These are phyloP conservation scores for Phortica okadai DNA, from an alignment of 2,888 invertebrate species.

Conservation along the genomic window DNA sequence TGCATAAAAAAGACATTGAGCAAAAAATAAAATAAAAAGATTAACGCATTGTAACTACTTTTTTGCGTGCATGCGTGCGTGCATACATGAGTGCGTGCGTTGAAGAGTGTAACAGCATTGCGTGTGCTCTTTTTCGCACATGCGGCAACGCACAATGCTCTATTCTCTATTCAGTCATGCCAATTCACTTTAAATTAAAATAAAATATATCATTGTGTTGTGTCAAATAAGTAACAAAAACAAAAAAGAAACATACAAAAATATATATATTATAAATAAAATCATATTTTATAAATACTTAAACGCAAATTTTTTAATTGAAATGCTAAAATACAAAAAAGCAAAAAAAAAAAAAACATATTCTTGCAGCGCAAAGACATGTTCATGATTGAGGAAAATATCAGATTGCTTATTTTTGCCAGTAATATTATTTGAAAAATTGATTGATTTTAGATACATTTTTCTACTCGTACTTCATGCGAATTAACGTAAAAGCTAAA, in stretches of 20 bases:
- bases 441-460: conserved; percentile 12
- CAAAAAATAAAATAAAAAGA: background rate
- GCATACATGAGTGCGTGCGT: background rate
- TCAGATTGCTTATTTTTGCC: background rate
- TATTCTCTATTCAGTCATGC: conserved; percentile 18
- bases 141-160: background rate
- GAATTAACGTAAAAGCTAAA: conserved; percentile 30
- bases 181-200: conserved; percentile 34
- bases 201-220: conserved; percentile 32
- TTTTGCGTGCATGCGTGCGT: background rate
- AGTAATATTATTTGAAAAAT: background rate
- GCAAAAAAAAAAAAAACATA: conserved; percentile 41
- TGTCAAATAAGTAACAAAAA: conserved; percentile 44
- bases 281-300: conserved; percentile 30
- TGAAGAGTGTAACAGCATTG: background rate
- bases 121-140: background rate
- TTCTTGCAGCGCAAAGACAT: background rate
- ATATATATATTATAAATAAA: conserved; percentile 61
- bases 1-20: conserved; percentile 1
- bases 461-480: conserved; percentile 7
- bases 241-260: conserved; percentile 51
- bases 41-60: conserved; percentile 12
- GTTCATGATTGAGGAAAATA: background rate
- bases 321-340: conserved; percentile 8
- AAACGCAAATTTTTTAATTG: conserved; percentile 11